Base-by-base conservation (phyloP, 2,888 invertebrate genomes). In the Ochlodes sylvanus region DNA sequence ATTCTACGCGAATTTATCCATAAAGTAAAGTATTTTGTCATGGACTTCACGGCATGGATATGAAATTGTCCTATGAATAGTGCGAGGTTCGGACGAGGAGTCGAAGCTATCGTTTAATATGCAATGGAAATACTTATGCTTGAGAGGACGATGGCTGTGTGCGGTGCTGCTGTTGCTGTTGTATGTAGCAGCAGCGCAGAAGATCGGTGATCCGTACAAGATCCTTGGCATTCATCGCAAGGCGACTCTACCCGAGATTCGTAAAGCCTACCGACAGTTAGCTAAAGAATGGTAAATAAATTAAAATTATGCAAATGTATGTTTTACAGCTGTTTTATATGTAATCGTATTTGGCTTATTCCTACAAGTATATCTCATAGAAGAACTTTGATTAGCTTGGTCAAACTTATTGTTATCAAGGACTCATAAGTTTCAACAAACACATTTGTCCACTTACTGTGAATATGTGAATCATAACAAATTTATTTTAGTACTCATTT, bases 241-340 rank as follows among this genome's bases (percentile, higher is more conserved):
- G 78, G 97, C 98, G 10, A 94, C 95, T n/a, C 84, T 95, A 55
- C 95, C 95, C 73, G 98, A 98, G 79, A 98, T 99, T 75, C 95
- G 98, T 74, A 97, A 96, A 85, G 97, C 98, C 4, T 99, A 98
- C 84, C 98, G 97, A 83, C 96, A 96, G 84, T 94, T 98, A 73
- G 98, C 97, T 17, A 98, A 97, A 88, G 97, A 98, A 95, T 98
- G 98, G 98, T 97, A 50, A 50, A 50, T 50, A 19, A 50, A 2
- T 50, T 42, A 42, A n/a, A n/a, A n/a, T n/a, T 38, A 12, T 9
- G 12, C 38, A 38, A 3, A 87, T 91, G 89, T 56, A 50, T 50
- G 21, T 38, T 57, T 21, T 50, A 7, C 27, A 42, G 41, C 10
- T 38, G 3, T n/a, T 9, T 9, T 38, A 38, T 2, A 38, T 12